These are phyloP conservation scores for Craterocephalus amniculus DNA, from an alignment of 2,797 vertebrate genomes.

Conservation along the genomic window DNA sequence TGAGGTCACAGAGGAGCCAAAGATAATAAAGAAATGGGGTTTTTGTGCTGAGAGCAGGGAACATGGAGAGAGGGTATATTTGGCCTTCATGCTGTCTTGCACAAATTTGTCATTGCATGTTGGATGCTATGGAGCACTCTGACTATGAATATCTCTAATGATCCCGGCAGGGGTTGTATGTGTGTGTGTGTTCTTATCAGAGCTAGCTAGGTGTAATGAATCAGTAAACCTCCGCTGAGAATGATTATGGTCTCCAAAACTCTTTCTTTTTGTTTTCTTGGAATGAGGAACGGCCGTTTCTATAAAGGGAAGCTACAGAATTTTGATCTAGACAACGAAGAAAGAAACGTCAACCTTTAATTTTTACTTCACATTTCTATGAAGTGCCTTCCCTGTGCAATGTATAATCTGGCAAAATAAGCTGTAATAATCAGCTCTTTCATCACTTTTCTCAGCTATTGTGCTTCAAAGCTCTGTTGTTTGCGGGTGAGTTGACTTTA, in stretches of 20 bases:
- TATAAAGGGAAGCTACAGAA: conserved; percentile 33
- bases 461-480: conserved; percentile 23
- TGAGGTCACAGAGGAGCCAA: conserved; percentile 41
- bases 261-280: conserved; percentile 17
- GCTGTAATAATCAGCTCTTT: conserved; percentile 8
- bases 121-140: conserved; percentile 46
- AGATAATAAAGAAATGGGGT: conserved; percentile 18
- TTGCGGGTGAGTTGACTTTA: conserved; percentile 25
- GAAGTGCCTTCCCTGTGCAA: conserved; percentile 22
- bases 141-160: conserved; percentile 57
- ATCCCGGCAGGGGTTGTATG: conserved; percentile 40
- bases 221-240: conserved; percentile 53
- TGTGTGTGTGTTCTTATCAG: conserved; percentile 29
- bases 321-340: conserved; percentile 23
- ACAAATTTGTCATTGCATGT: conserved; percentile 69
- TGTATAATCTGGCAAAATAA: conserved; percentile 22
- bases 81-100: conserved; percentile 69
- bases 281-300: conserved; percentile 53
- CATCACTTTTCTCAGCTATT: conserved; percentile 23
- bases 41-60: conserved; percentile 9
- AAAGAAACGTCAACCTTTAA: not conserved
- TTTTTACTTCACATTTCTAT: conserved; percentile 33
- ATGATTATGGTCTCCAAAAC: conserved; percentile 39
- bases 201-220: conserved; percentile 49
- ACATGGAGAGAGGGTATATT: conserved; percentile 58